Conservation (phyloP, 2,797 vertebrate species). For the Falco novaeseelandiae region DNA sequence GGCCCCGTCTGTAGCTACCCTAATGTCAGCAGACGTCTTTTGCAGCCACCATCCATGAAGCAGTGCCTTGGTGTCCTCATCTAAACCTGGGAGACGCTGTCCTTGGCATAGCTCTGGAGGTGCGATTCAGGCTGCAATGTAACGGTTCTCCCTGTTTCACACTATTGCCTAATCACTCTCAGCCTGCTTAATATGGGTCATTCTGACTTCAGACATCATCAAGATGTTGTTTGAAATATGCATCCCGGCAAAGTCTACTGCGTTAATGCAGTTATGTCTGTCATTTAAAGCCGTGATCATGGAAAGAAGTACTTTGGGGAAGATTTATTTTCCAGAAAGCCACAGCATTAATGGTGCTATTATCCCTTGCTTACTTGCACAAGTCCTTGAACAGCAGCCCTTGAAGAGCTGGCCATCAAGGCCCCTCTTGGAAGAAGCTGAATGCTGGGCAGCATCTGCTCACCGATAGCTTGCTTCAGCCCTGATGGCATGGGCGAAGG, state of each 20-base stretch:
- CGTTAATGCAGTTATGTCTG: background rate
- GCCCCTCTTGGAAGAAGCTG: background rate
- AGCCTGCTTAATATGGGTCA: background rate
- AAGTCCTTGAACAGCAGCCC: background rate
- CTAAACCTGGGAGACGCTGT: background rate
- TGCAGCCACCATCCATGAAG: background rate
- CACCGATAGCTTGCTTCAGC: background rate
- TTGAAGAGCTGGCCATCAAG: background rate
- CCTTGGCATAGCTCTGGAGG: background rate
- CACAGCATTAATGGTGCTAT: background rate
- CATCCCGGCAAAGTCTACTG: background rate
- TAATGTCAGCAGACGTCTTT: accelerated
- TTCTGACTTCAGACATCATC: background rate
- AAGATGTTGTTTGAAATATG: background rate
- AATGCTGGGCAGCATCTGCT: accelerated
- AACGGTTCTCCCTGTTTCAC: background rate
- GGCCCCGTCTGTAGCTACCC: accelerated
- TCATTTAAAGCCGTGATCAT: background rate
- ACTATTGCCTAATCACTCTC: background rate
- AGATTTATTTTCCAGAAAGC: background rate
- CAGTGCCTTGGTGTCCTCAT: background rate
- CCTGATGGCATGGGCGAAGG: background rate
- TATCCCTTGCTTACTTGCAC: background rate
- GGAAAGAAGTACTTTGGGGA: background rate
- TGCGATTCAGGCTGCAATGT: background rate